Conservation (phyloP, 2,113 vertebrate species). For the Mormyrus lacerda region DNA sequence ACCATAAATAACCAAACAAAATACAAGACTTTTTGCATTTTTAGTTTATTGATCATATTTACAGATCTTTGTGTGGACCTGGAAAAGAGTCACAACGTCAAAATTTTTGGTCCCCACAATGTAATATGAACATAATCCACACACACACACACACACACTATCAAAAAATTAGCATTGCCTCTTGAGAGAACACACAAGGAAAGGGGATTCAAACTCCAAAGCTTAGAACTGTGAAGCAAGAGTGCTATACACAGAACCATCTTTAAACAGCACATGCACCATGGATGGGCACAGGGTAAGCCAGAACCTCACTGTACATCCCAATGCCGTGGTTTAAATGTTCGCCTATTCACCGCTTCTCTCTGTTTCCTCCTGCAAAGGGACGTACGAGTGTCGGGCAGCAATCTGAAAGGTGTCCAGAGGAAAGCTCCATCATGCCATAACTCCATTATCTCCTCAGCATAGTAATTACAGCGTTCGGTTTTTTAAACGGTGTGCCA, state of each 20-base stretch:
- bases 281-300: not conserved
- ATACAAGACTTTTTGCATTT: too few relatives aligned
- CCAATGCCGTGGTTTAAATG: not conserved
- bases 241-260: not conserved
- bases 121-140: too few relatives aligned
- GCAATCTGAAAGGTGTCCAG: not conserved
- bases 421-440: not conserved
- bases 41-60: too few relatives aligned
- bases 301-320: not conserved
- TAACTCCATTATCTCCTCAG: slow-evolving; percentile 23
- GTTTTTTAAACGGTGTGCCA: slow-evolving; percentile 13
- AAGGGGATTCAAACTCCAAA: not conserved
- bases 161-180: too few relatives aligned
- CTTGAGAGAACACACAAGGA: not conserved
- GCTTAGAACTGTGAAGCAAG: not conserved
- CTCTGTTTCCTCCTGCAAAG: not conserved
- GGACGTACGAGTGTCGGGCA: not conserved
- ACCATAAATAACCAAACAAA: too few relatives aligned
- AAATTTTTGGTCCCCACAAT: too few relatives aligned
- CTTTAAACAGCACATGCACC: not conserved
- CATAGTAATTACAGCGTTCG: slow-evolving; percentile 24
- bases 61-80: too few relatives aligned
- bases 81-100: too few relatives aligned
- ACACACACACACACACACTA: not conserved
- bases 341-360: not conserved